Evolutionary conservation across 2,888 invertebrate species (phyloP).

Genomic region (Agriopis marginaria): DNA sequence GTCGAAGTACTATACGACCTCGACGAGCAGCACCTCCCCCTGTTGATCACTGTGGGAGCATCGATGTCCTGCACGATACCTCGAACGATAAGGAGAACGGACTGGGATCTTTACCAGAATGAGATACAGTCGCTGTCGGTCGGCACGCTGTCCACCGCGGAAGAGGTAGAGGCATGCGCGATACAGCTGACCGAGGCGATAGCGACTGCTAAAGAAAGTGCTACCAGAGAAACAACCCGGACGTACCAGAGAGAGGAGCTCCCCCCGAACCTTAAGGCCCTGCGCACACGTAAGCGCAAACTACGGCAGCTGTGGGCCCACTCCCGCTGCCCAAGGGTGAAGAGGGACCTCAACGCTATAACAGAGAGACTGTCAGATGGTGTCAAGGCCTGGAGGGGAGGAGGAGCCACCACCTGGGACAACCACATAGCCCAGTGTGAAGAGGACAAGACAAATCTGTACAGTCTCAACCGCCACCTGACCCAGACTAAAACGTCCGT

Average conservation of each 20-base stretch:
- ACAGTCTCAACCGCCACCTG: background rate
- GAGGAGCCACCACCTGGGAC: constrained; percentile 1
- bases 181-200: background rate
- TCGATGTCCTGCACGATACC: background rate
- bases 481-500: background rate
- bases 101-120: background rate
- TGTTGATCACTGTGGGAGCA: background rate
- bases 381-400: constrained; percentile 1
- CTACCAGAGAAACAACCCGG: background rate
- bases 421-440: background rate
- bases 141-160: background rate
- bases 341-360: background rate
- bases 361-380: background rate
- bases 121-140: background rate
- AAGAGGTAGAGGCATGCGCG: constrained; percentile 10
- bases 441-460: constrained; percentile 1
- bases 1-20: background rate
- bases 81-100: background rate
- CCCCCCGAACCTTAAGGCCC: background rate
- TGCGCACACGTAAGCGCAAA: background rate
- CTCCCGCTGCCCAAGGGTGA: too few species aligned
- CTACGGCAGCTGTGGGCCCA: constrained; percentile 1
- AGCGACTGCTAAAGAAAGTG: background rate
- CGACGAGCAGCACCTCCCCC: constrained; percentile 10
- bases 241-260: background rate